Evolutionary conservation across 2,888 invertebrate species (phyloP), one percentile per base, ranked within the genome.

Genomic region (Chloroclystis v-ata): DNA sequence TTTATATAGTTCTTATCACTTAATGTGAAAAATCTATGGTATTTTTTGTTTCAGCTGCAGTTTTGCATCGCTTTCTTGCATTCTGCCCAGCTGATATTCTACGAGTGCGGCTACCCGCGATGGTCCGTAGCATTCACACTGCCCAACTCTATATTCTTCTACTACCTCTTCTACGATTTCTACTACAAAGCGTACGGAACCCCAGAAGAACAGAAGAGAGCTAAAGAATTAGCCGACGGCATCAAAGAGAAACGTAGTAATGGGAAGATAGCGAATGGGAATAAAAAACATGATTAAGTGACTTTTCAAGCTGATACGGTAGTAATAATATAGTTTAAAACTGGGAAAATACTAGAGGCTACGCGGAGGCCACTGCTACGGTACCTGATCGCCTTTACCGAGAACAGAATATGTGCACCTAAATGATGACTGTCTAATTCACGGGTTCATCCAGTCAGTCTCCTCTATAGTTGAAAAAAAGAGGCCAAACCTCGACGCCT

Each of bases 111-210:
- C 40, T 98, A 96, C 75, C 97, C 97, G 2, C 89, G 92, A 60
- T 95, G 94, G 91, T 91, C 94, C 6, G 90, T 95, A 30, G 90
- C 91, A 68, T 93, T 97, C 78, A 97, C 96, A 40, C 90, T 96
- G 12, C 93, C 95, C 7, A 97, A 98, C 82, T 95, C 95, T 7
- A 91, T 97, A 42, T 95, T 98, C 90, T 98, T 98, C 89, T 95
- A 97, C 78, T 92, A 95, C 72, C 90, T 98, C 54, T 98, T 98
- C 87, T 92, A 93, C 51, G 94, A 97, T 68, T 98, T 97, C 89
- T 98, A 97, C 82, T 92, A 93, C 63, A 92, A 94, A 67, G 91
- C 94, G 0, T 95, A 95, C 73, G 83, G 82, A 1, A 81, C 73
- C 52, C 75, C 82, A 1, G 71, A 54, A 1, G 69, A 76, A 6